Conservation (phyloP, 2,888 invertebrate species). For the Drosophila multiciliata region DNA sequence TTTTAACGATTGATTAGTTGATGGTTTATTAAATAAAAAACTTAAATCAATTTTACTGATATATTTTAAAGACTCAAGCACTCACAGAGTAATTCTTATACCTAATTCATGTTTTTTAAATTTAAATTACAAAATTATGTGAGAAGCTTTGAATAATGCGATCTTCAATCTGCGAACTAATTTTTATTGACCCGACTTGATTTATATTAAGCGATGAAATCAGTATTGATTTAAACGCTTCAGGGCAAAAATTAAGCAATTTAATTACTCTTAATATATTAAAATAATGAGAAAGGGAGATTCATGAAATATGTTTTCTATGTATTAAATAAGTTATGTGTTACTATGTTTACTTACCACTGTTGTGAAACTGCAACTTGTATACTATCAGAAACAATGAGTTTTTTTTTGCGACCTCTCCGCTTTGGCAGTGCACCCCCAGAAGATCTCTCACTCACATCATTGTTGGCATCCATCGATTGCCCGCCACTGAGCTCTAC, state of each 20-base stretch:
- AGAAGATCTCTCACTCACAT: slow-evolving; percentile 5
- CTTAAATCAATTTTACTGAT: not conserved
- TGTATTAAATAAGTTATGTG: not conserved
- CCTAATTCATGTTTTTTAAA: no score
- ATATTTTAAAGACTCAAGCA: not conserved
- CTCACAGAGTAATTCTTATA: no score
- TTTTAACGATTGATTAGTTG: not conserved
- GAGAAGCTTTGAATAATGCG: no score
- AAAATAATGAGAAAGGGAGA: not conserved
- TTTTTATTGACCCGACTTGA: no score
- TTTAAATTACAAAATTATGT: no score
- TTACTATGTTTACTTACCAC: slow-evolving; percentile 43
- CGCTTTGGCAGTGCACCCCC: slow-evolving; percentile 88
- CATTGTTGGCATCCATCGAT: slow-evolving; percentile 30
- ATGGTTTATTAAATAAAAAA: not conserved
- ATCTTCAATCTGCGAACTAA: no score
- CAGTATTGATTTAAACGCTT: no score
- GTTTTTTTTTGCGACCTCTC: slow-evolving; percentile 94
- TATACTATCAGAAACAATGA: slow-evolving; percentile 67
- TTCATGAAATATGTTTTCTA: not conserved
- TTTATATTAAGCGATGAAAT: no score
- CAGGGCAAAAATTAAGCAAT: no score
- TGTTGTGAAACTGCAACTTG: slow-evolving; percentile 33
- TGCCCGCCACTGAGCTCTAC: slow-evolving; percentile 16
- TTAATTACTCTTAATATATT: no score